Conservation (phyloP, 1,140 invertebrate genomes). For the Drosophila miranda region DNA sequence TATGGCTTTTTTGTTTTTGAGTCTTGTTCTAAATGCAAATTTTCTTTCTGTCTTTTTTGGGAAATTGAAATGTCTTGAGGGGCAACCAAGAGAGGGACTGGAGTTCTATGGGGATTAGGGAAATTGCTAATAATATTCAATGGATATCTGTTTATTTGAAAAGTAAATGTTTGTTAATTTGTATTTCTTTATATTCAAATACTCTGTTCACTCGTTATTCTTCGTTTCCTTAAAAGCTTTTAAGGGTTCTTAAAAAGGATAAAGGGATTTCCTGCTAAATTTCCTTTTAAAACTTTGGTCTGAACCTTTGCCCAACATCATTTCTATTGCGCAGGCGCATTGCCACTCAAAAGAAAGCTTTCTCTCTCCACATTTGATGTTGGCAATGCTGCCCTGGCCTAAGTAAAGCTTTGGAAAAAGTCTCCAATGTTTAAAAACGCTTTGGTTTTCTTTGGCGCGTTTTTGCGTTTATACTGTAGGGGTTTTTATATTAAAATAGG, state of each 20-base stretch:
- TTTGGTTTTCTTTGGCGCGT: neutral
- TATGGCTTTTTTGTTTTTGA: slow-evolving; percentile 8
- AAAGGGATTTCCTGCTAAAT: neutral
- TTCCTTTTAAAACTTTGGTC: slow-evolving; percentile 10
- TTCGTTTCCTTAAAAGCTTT: slow-evolving; percentile 16
- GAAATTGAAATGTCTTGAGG: too few species aligned
- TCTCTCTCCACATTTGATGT: neutral
- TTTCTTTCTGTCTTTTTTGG: neutral
- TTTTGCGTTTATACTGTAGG: neutral
- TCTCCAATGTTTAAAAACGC: slow-evolving; percentile 18
- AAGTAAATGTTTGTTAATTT: too few species aligned
- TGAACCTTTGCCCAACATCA: neutral
- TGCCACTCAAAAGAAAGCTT: neutral
- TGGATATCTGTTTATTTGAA: too few species aligned
- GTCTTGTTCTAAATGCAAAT: slow-evolving; percentile 9
- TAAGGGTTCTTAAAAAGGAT: slow-evolving; percentile 2
- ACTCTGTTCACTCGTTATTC: too few species aligned
- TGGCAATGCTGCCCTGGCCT: slow-evolving; percentile 12
- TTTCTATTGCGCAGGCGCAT: slow-evolving; percentile 5
- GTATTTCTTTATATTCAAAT: too few species aligned
- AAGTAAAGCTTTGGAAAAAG: neutral
- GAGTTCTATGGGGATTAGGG: too few species aligned
- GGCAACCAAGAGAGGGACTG: too few species aligned
- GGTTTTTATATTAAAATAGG: too few species aligned
- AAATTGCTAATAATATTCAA: too few species aligned